Conservation (phyloP, 2,888 invertebrate species). For the Dolichopus griseipennis region DNA sequence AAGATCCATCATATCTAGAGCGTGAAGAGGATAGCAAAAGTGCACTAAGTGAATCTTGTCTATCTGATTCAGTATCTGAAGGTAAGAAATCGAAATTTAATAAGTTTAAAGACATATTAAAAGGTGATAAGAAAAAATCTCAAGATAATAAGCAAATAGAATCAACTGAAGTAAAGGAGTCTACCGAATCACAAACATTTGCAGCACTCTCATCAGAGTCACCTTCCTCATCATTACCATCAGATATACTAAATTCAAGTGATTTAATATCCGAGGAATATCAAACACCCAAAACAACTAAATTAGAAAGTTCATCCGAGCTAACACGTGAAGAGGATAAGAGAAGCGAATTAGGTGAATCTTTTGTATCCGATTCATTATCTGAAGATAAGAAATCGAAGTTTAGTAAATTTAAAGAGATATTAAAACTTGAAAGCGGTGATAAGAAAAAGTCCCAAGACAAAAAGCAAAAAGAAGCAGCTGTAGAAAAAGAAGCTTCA, state of each 20-base stretch:
- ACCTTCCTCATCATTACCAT: no score
- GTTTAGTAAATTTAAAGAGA: not conserved
- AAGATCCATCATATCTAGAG: constrained; percentile 23
- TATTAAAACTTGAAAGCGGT: not conserved
- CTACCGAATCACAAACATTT: not conserved
- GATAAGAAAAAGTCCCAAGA: constrained; percentile 30
- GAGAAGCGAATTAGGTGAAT: constrained; percentile 18
- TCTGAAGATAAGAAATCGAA: not conserved
- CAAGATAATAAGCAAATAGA: constrained; percentile 22
- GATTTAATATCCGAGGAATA: no score
- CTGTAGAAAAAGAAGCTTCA: not conserved
- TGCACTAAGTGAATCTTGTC: constrained; percentile 32
- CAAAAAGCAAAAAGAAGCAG: not conserved
- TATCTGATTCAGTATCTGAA: constrained; percentile 38
- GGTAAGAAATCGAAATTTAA: constrained; percentile 33
- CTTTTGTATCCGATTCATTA: not conserved
- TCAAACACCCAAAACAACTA: constrained; percentile 34
- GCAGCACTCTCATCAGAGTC: no score
- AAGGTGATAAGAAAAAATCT: constrained; percentile 35
- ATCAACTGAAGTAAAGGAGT: not conserved
- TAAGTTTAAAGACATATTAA: constrained; percentile 47
- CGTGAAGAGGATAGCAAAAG: constrained; percentile 28
- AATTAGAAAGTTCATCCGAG: constrained; percentile 6
- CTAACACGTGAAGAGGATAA: no score
- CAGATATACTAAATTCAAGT: no score